phyloP scores from a whole-genome alignment of 2,888 invertebrate genomes.

The Diaperis boleti region DNA sequence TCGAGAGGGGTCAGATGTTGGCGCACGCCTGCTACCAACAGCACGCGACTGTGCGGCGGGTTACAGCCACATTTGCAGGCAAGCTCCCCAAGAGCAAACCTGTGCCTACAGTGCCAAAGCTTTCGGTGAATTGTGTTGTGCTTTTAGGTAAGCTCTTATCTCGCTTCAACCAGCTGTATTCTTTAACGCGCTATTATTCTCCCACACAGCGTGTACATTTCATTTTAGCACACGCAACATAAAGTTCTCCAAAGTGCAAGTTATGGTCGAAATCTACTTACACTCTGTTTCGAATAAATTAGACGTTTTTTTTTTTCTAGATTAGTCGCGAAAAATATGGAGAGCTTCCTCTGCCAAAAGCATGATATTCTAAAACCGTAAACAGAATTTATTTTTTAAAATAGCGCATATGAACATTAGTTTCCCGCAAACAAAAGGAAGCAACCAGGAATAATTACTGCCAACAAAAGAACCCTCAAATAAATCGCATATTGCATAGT shows the following conservation, averaged over 20 bases:
- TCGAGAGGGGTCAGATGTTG: slow-evolving; percentile 68
- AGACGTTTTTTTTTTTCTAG: slow-evolving; percentile 22
- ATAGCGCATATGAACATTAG: slow-evolving; percentile 49
- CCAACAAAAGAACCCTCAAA: slow-evolving; percentile 50
- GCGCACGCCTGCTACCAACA: slow-evolving; percentile 66
- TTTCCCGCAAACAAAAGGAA: slow-evolving; percentile 48
- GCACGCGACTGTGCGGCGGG: slow-evolving; percentile 65
- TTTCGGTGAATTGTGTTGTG: slow-evolving; percentile 52
- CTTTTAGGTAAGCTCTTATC: slow-evolving; percentile 52
- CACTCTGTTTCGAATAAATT: slow-evolving; percentile 22
- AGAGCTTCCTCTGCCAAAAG: slow-evolving; percentile 27
- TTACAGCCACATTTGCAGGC: slow-evolving; percentile 62
- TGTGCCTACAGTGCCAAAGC: slow-evolving; percentile 47
- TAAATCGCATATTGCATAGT: slow-evolving; percentile 49
- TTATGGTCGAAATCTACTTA: slow-evolving; percentile 20
- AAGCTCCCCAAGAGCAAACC: slow-evolving; percentile 57
- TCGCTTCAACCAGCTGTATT: slow-evolving; percentile 43
- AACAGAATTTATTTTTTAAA: slow-evolving; percentile 50
- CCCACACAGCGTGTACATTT: slow-evolving; percentile 47
- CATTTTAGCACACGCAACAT: slow-evolving; percentile 49
- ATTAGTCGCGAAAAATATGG: slow-evolving; percentile 34
- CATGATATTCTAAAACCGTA: slow-evolving; percentile 48
- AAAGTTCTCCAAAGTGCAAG: slow-evolving; percentile 28
- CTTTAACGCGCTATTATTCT: slow-evolving; percentile 40
- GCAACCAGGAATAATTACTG: slow-evolving; percentile 47